Evolutionary conservation across 2,113 vertebrate species (phyloP).

Genomic region (Pampusana beccarii): DNA sequence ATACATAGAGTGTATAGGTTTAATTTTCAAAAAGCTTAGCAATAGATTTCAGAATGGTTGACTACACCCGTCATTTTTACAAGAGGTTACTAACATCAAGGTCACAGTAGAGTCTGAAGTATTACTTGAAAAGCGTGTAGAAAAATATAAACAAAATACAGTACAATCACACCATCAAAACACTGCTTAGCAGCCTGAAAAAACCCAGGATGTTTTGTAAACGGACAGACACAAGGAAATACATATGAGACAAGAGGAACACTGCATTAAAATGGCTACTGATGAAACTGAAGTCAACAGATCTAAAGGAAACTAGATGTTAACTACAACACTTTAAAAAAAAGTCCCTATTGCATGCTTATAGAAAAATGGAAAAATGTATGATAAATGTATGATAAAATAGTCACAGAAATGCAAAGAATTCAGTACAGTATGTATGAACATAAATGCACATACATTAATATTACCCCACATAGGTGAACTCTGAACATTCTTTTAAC

Average conservation of each 20-base stretch:
- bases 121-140: not conserved
- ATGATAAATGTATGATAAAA: not conserved
- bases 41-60: not conserved
- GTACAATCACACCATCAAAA: not conserved
- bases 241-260: not conserved
- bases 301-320: not conserved
- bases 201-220: not conserved
- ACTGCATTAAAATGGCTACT: not conserved
- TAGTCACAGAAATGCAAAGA: not conserved
- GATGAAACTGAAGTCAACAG: not conserved
- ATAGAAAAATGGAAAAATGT: not conserved
- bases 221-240: not conserved
- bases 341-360: conserved; percentile 41
- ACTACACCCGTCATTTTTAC: no score
- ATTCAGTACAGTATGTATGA: not conserved
- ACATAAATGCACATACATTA: not conserved
- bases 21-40: conserved; percentile 48
- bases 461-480: not conserved
- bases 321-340: not conserved
- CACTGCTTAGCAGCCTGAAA: not conserved
- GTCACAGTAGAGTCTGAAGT: not conserved
- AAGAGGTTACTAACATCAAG: not conserved
- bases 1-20: conserved; percentile 56
- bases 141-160: not conserved
- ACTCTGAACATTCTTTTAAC: not conserved